Percentiles rank a stretch among this genome's conserved stretches.
Conservation (phyloP, 1,140 invertebrate species). For the Reticulitermes speratus region DNA sequence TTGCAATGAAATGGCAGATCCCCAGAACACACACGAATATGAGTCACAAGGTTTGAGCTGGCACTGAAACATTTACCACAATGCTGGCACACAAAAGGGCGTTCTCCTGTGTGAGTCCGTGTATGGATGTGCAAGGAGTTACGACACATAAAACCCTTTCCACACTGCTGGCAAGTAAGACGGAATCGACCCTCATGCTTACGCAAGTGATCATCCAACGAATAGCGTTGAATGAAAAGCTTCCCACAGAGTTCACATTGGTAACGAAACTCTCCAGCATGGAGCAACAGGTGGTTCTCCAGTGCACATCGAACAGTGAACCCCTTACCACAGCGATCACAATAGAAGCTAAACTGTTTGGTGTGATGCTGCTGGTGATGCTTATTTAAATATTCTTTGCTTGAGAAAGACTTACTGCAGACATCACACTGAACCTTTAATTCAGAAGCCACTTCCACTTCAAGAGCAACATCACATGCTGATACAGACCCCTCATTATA, state of each 20-base stretch:
- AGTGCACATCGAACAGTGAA: slow-evolving; percentile 49
- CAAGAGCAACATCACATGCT: neutral
- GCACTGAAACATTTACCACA: slow-evolving; percentile 36
- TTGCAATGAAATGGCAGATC: slow-evolving; percentile 21
- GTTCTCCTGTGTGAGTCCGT: slow-evolving; percentile 50
- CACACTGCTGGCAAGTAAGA: slow-evolving; percentile 21
- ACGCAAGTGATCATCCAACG: slow-evolving; percentile 46
- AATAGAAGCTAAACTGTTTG: slow-evolving; percentile 47
- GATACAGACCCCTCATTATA: neutral
- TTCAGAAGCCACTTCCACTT: neutral
- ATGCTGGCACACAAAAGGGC: slow-evolving; percentile 46
- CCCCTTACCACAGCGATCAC: slow-evolving; percentile 52
- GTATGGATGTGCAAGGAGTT: slow-evolving; percentile 39
- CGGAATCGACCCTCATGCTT: slow-evolving; percentile 40
- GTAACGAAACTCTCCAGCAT: slow-evolving; percentile 40
- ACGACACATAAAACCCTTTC: slow-evolving; percentile 40
- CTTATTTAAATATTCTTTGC: slow-evolving; percentile 28
- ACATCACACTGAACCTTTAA: slow-evolving; percentile 9
- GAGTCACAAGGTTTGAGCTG: slow-evolving; percentile 31
- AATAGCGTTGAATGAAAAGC: slow-evolving; percentile 49
- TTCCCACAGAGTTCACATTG: slow-evolving; percentile 50
- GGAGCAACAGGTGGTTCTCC: slow-evolving; percentile 46
- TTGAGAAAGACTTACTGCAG: slow-evolving; percentile 25
- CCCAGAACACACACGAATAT: slow-evolving; percentile 30
- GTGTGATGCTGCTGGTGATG: slow-evolving; percentile 29